phyloP scores from a whole-genome alignment of 1,140 invertebrate genomes.

The Plodia interpunctella region DNA sequence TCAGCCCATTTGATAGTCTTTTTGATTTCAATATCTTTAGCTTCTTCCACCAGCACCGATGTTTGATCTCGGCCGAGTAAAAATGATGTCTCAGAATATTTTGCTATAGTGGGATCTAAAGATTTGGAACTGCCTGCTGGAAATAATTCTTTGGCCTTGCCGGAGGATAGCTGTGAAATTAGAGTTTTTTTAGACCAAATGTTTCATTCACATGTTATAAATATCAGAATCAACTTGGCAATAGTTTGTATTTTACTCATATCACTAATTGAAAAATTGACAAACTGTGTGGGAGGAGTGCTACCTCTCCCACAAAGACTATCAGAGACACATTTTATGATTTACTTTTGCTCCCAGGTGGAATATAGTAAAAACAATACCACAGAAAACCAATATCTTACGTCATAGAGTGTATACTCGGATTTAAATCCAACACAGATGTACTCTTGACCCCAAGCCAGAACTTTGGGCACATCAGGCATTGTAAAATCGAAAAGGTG shows the following conservation, averaged over 20 bases:
- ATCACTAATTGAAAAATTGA: no score
- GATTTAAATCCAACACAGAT: slow-evolving; percentile 90
- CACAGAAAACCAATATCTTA: slow-evolving; percentile 59
- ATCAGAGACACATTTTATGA: no score
- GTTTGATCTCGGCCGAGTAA: slow-evolving; percentile 90
- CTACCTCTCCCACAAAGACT: no score
- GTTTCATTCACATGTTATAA: no score
- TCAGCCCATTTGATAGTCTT: slow-evolving; percentile 88
- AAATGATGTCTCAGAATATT: slow-evolving; percentile 85
- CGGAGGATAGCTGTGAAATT: slow-evolving; percentile 63
- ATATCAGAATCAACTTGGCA: no score
- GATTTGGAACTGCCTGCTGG: slow-evolving; percentile 87
- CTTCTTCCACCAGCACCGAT: slow-evolving; percentile 88
- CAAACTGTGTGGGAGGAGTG: no score
- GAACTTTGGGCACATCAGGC: slow-evolving; percentile 88
- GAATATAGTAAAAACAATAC: neutral
- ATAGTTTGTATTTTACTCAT: no score
- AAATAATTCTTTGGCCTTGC: slow-evolving; percentile 88
- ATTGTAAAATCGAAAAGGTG: slow-evolving; percentile 86
- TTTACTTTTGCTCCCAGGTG: no score
- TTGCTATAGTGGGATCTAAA: slow-evolving; percentile 87
- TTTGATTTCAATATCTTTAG: slow-evolving; percentile 79
- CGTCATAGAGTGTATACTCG: slow-evolving; percentile 88
- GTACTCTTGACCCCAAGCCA: slow-evolving; percentile 91
- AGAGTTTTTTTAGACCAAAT: neutral